These are phyloP conservation scores for Drosophila punjabiensis DNA, from an alignment of 1,140 invertebrate species.

Conservation along the genomic window DNA sequence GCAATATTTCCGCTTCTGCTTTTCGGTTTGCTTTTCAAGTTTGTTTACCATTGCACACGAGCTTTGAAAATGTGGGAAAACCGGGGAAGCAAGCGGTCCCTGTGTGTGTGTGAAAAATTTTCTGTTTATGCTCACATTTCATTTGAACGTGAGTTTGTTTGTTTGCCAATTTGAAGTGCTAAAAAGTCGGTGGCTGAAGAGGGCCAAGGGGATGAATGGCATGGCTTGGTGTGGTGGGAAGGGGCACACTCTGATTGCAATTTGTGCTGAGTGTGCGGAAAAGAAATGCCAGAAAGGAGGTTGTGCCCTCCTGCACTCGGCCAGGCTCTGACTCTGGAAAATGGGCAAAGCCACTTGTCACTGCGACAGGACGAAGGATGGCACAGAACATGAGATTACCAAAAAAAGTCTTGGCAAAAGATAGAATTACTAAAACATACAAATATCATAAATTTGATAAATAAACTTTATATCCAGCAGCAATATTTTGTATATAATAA, in stretches of 20 bases:
- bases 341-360: constrained; percentile 37
- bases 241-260: constrained; percentile 66
- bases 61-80: constrained; percentile 17
- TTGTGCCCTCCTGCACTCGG: constrained; percentile 33
- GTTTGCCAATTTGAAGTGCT: constrained; percentile 79
- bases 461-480: not conserved
- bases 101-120: constrained; percentile 70
- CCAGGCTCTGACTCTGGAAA: not conserved
- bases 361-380: not conserved
- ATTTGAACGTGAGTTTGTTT: constrained; percentile 82
- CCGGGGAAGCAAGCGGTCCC: not conserved
- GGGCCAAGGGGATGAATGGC: constrained; percentile 8
- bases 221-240: constrained; percentile 25
- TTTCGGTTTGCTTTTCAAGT: constrained; percentile 68
- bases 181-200: constrained; percentile 52
- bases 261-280: constrained; percentile 72
- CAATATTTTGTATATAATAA: not conserved
- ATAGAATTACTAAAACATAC: not conserved
- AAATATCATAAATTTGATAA: not conserved
- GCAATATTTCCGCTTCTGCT: constrained; percentile 62
- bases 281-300: constrained; percentile 48
- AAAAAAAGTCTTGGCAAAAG: not conserved
- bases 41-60: constrained; percentile 66
- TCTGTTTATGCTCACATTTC: constrained; percentile 82
- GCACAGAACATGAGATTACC: not conserved